Base-by-base conservation (phyloP, 2,113 vertebrate genomes). In the Xenopus borealis region DNA sequence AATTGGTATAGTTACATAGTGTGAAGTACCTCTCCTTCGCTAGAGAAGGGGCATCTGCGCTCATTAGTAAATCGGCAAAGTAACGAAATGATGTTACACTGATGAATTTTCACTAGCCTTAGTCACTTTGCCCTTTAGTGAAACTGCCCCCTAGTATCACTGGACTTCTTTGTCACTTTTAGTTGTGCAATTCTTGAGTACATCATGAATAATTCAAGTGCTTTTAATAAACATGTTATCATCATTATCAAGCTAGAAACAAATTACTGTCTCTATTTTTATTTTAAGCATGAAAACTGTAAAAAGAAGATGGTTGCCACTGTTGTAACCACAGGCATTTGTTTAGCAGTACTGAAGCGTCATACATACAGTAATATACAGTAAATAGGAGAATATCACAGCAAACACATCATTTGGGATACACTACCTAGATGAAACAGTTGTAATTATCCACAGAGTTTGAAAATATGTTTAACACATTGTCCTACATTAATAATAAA, bases 171-270 rank as follows among this genome's bases (percentile, higher is more conserved):
- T 16, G 14, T 50, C 14, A 12, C 3, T 50, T 4, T 50, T 10
- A 50, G 11, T 10, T 50, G 47, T 50, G 14, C 3, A 50, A 7
- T 50, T 16, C 1, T 50, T 19, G 27, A 52, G 18, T 52, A 7
- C 23, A 52, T 63, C 63, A 72, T 64, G 14, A 72, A 72, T 72
- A 63, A 63, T 72, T 72, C 58, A 72, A 10, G 30, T 18, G n/a
- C 45, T 50, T 33, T 57, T 50, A 55, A 17, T 17, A 40, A 33
- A 17, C 67, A 69, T 69, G n/a, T 69, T 55, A 69, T 69, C 50
- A 55, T 69, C 50, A 57, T 57, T 69, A 57, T 2, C 12, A 57
- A 57, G 20, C 18, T 3, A 69, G 23, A n/a, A 16, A n/a, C 50
- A 57, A 57, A 69, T 57, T 33, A 69, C 67, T 40, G 33, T 44